Evolutionary conservation across 1,140 invertebrate species (phyloP), one percentile per base, ranked within the genome.

Genomic region (Dolichoris vasculosae): DNA sequence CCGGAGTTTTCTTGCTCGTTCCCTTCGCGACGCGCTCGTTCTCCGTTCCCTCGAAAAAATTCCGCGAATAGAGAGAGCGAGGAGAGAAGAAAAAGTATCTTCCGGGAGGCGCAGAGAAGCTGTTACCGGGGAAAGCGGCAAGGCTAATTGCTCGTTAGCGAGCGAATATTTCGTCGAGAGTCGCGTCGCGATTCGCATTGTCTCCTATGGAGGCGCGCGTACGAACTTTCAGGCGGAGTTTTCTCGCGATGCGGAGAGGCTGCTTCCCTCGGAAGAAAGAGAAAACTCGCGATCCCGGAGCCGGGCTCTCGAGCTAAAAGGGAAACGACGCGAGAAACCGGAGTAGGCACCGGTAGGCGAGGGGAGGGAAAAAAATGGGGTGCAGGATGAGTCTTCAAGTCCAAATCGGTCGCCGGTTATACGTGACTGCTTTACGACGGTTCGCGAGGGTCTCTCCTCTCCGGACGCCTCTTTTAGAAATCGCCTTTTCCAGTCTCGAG

Each of bases 81-180:
- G 23, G 20, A 26, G 55, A 59, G 23, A 59, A 9, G 23, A 59
- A 26, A 59, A 59, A 2, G 55, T 59, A 26, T 23, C 55, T 59
- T 59, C 55, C 55, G 55, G 55, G 55, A 59, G n/a, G 20, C 23
- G 2, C 2, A 26, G 4, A 3, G 2, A 26, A 26, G 55, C 23
- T 55, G 2, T 1, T 4, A 20, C 26, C 55, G 23, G 55, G 23
- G 55, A 59, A 59, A 59, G 55, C 26, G 55, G 23, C 55, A 26
- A 30, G 69, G 9, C 20, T 83, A 83, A 83, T 83, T 83, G 73
- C 71, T 83, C 82, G 73, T 83, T 83, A 83, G 82, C 51, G 82
- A 59, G 69, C 20, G 38, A 55, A 64, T 40, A 48, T 71, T 71
- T 59, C 48, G 69, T 8, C 43, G 30, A 8, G 51, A 17, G 40